Percentiles rank a stretch among this genome's conserved stretches.
Evolutionary conservation across 2,888 invertebrate species (phyloP).

Genomic region (Agriopis leucophaearia): DNA sequence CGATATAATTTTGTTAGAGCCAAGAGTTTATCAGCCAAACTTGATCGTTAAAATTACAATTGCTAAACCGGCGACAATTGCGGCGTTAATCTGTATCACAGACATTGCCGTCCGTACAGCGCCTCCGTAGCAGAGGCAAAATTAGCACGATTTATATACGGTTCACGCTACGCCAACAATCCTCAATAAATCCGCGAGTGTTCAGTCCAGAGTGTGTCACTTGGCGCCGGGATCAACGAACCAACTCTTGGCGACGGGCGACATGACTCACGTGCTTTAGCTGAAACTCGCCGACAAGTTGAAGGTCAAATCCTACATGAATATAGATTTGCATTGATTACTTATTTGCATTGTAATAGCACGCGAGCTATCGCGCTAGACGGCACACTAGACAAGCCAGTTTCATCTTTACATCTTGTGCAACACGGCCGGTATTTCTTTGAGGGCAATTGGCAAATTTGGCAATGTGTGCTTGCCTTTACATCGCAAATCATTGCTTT

Average conservation of each 20-base stretch:
- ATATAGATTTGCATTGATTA: slow-evolving; percentile 58
- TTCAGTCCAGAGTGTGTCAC: slow-evolving; percentile 31
- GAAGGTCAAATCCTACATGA: slow-evolving; percentile 52
- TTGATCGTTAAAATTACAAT: slow-evolving; percentile 15
- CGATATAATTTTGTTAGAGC: not conserved
- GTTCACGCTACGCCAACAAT: slow-evolving; percentile 34
- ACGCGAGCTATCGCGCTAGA: slow-evolving; percentile 33
- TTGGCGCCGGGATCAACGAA: slow-evolving; percentile 49
- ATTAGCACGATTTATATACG: slow-evolving; percentile 27
- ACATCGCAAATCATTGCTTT: slow-evolving; percentile 22
- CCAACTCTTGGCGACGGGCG: slow-evolving; percentile 38
- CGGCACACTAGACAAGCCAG: slow-evolving; percentile 25
- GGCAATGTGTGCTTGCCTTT: slow-evolving; percentile 6
- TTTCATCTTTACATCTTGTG: slow-evolving; percentile 21
- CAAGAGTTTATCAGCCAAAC: slow-evolving; percentile 4
- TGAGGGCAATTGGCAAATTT: slow-evolving; percentile 3
- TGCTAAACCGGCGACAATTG: slow-evolving; percentile 22
- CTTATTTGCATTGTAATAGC: slow-evolving; percentile 56
- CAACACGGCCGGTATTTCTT: slow-evolving; percentile 14
- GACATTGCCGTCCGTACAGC: slow-evolving; percentile 12
- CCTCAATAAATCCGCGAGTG: slow-evolving; percentile 44
- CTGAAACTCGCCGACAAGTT: slow-evolving; percentile 46
- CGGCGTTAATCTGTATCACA: slow-evolving; percentile 24
- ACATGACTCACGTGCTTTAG: slow-evolving; percentile 56
- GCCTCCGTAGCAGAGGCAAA: slow-evolving; percentile 15